phyloP scores from a whole-genome alignment of 35 echinoderm and acorn worm species.

The Lytechinus variegatus region DNA sequence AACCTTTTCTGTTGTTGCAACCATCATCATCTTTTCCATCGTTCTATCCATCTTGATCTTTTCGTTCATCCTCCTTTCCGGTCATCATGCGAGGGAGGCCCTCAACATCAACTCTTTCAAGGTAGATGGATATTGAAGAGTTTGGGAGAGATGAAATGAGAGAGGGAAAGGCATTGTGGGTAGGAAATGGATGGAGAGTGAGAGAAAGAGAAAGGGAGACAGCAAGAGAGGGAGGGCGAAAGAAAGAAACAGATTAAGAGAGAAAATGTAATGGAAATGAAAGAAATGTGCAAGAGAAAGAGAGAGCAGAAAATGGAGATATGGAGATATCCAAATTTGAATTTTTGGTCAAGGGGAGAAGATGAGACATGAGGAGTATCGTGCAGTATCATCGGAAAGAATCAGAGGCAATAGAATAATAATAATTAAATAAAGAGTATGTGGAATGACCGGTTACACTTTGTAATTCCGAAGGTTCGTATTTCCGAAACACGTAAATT shows the following conservation, averaged over 20 bases:
- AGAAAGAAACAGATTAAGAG: background rate
- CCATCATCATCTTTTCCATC: background rate
- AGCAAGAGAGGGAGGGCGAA: background rate
- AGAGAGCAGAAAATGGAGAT: background rate
- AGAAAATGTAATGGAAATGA: background rate
- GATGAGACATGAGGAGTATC: background rate
- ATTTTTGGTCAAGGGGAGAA: background rate
- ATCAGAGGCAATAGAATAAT: too few relatives aligned
- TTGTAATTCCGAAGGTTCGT: too few relatives aligned
- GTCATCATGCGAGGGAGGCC: background rate
- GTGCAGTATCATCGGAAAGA: too few relatives aligned
- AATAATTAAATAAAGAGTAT: too few relatives aligned
- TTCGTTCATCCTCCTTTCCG: background rate
- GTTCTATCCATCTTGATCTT: background rate
- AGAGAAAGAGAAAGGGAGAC: background rate
- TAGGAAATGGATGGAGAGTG: background rate
- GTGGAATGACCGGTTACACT: too few relatives aligned
- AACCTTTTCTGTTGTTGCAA: conserved; percentile 4
- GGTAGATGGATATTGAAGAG: background rate
- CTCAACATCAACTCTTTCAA: background rate
- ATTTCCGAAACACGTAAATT: too few relatives aligned
- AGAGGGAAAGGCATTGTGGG: background rate
- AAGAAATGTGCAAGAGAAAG: background rate
- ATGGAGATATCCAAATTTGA: background rate
- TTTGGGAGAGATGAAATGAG: background rate